These are phyloP conservation scores for Drosophila longiperda DNA, from an alignment of 2,888 invertebrate species.

Conservation along the genomic window DNA sequence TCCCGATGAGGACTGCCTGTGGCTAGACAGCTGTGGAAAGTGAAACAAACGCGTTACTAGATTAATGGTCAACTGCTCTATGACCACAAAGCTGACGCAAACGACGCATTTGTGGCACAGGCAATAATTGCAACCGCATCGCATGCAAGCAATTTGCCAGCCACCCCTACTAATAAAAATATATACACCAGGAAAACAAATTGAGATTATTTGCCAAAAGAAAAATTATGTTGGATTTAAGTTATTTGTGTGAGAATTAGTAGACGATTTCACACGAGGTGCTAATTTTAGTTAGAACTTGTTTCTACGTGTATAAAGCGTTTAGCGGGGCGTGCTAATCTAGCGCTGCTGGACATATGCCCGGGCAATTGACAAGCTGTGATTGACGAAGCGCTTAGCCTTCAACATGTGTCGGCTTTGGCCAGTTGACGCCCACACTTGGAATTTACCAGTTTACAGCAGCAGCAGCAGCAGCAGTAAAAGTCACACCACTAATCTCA, in stretches of 20 bases:
- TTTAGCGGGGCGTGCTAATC: constrained; percentile 39
- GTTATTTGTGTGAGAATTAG: background rate
- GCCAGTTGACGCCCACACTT: constrained; percentile 72
- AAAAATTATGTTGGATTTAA: background rate
- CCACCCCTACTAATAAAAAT: constrained; percentile 33
- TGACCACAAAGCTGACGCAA: constrained; percentile 21
- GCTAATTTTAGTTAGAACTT: background rate
- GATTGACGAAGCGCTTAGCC: constrained; percentile 66
- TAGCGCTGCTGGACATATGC: constrained; percentile 63
- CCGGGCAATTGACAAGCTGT: constrained; percentile 60
- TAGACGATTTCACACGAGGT: background rate
- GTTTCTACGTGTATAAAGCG: constrained; percentile 6
- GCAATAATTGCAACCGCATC: background rate
- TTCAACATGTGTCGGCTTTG: constrained; percentile 35
- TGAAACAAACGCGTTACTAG: constrained; percentile 48
- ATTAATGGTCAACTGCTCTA: constrained; percentile 56
- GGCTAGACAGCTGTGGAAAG: constrained; percentile 45
- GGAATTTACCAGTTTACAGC: constrained; percentile 68
- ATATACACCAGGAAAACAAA: background rate
- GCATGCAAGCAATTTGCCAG: constrained; percentile 26
- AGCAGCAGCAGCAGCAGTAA: constrained; percentile 21
- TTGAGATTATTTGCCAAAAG: background rate
- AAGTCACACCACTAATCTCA: constrained; percentile 60
- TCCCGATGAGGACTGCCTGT: constrained; percentile 77
- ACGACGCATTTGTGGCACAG: constrained; percentile 16